Evolutionary conservation across 1,140 invertebrate genomes (phyloP), one percentile per base, ranked within the genome.

Genomic region (Nebria ingens): DNA sequence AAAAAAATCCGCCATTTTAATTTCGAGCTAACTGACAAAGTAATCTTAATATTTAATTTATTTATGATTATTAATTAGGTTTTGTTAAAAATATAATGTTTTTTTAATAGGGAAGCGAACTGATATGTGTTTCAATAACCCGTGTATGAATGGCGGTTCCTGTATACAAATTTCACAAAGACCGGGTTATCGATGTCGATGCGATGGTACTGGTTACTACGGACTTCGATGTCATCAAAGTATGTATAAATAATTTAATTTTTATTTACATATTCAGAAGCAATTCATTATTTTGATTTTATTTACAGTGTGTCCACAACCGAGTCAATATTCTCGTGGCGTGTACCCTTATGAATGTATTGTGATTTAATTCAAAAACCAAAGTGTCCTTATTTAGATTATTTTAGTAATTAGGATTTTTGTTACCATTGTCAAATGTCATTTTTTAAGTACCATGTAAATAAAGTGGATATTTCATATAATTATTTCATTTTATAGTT

Each of bases 181-280:
- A 11, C 83, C 82, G 3, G 80, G 82, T 23, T 88, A 76, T 64
- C 78, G 79, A 66, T 88, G 85, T 65, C 72, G 79, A 59, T 88
- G 85, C 66, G 81, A 84, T 64, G 83, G 84, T 54, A 87, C 84
- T 40, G 84, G 84, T 50, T 87, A 73, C 65, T 84, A 81, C 65
- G 85, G 85, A 19, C 69, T 71, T 52, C 72, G 79, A 59, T 88
- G 85, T 68, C 63, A 67, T 54, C 64, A 65, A 64, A 68, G 71
- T 67, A 66, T 62, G 55, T 59, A 49, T n/a, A n/a, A n/a, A n/a
- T n/a, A n/a, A 64, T 51, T 38, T 6, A 51, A 50, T 29, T 55
- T 53, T 19, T 53, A 53, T 62, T 56, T 58, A 56, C 19, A 49
- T 19, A 22, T 34, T 42, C 21, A 3, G 2, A 50, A 57, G 57